Evolutionary conservation across 2,888 invertebrate species (phyloP).

Genomic region (Baronia brevicornis): DNA sequence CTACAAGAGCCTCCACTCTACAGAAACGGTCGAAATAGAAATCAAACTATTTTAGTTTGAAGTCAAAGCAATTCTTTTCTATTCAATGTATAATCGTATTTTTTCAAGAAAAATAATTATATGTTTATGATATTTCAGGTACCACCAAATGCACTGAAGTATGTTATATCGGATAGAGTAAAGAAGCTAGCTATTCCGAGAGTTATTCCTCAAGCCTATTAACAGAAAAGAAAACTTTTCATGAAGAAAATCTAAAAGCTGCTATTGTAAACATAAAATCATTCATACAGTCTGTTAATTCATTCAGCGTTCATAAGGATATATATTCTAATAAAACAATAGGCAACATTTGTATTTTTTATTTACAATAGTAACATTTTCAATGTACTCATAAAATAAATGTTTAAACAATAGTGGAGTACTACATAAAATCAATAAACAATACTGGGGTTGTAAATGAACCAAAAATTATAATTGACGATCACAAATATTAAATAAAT

Average conservation of each 20-base stretch:
- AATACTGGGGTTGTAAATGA: conserved; percentile 34
- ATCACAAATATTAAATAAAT: conserved; percentile 35
- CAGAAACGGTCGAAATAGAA: too few relatives aligned
- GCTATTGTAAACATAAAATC: neutral
- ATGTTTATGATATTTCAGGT: conserved; percentile 57
- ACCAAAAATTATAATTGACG: conserved; percentile 27
- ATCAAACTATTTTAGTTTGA: too few relatives aligned
- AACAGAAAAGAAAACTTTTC: neutral
- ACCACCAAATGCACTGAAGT: conserved; percentile 47
- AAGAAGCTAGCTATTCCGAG: conserved; percentile 54
- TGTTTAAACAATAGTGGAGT: conserved; percentile 19
- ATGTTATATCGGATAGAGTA: conserved; percentile 50
- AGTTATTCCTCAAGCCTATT: conserved; percentile 27
- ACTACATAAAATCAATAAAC: conserved; percentile 25
- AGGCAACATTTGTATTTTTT: conserved; percentile 30
- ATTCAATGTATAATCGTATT: too few relatives aligned
- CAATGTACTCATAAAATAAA: conserved; percentile 32
- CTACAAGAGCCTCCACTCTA: too few relatives aligned
- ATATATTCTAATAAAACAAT: conserved; percentile 24
- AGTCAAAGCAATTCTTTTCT: too few relatives aligned
- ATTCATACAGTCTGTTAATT: neutral
- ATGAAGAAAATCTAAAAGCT: neutral
- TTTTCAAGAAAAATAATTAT: too few relatives aligned
- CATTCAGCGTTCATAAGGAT: conserved; percentile 1
- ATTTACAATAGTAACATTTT: conserved; percentile 47